A percentile compares a stretch with the other conserved stretches of the same genome.
Evolutionary conservation across 2,888 invertebrate genomes (phyloP).

Genomic region (Unio pictorum): DNA sequence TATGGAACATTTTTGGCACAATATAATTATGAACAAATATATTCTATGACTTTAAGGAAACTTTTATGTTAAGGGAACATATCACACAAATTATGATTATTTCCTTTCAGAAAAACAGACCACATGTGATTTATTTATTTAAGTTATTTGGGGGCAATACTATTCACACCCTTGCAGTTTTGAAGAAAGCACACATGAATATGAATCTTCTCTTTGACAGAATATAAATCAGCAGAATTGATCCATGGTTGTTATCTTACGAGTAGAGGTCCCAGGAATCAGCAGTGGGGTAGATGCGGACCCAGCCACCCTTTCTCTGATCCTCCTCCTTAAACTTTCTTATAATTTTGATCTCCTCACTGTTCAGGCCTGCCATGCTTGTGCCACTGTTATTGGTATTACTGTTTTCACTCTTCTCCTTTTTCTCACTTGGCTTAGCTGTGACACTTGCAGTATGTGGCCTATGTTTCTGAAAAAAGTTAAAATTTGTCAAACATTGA

Average conservation of each 20-base stretch:
- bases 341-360: conserved; percentile 86
- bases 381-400: conserved; percentile 14
- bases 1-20: too few relatives aligned
- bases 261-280: conserved; percentile 82
- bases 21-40: too few relatives aligned
- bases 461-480: conserved; percentile 46
- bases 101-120: too few relatives aligned
- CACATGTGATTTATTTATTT: too few relatives aligned
- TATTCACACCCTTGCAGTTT: too few relatives aligned
- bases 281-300: conserved; percentile 90
- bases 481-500: not conserved
- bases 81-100: too few relatives aligned
- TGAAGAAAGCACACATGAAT: too few relatives aligned
- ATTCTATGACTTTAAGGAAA: too few relatives aligned
- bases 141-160: too few relatives aligned
- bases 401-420: too few relatives aligned
- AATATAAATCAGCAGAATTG: not conserved
- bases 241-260: conserved; percentile 35
- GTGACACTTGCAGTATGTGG: conserved; percentile 54
- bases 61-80: too few relatives aligned
- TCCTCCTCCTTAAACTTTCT: conserved; percentile 85
- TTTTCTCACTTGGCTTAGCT: too few relatives aligned
- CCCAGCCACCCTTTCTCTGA: conserved; percentile 88
- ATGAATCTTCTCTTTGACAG: not conserved
- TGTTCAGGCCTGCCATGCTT: conserved; percentile 74